Evolutionary conservation across 2,113 vertebrate genomes (phyloP).

Genomic region (Baryphthengus martii): DNA sequence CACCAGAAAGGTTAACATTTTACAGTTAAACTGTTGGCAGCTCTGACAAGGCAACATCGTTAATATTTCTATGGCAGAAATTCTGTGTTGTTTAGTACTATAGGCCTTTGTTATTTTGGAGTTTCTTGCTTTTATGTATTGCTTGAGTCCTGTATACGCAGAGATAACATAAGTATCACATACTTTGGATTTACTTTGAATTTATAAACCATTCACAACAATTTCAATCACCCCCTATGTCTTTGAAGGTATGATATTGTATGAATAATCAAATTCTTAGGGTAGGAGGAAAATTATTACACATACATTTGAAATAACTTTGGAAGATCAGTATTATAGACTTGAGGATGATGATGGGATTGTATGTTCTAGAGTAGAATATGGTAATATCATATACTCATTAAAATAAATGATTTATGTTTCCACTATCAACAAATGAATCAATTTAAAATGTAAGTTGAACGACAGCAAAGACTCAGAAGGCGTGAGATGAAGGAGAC

Average conservation of each 20-base stretch:
- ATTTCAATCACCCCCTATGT: constrained; percentile 17
- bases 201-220: constrained; percentile 61
- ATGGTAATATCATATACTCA: not conserved
- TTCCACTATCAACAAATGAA: not conserved
- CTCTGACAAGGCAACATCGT: not conserved
- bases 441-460: not conserved
- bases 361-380: not conserved
- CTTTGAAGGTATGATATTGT: constrained; percentile 27
- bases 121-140: constrained; percentile 10
- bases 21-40: not conserved
- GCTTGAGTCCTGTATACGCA: not conserved
- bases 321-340: not conserved
- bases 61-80: not conserved
- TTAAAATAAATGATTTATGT: not conserved
- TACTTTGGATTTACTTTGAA: constrained; percentile 48
- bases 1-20: not conserved
- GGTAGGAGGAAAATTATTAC: not conserved
- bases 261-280: constrained; percentile 41
- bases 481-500: not conserved
- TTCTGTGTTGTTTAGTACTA: not conserved
- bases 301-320: constrained; percentile 26
- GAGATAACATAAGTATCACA: not conserved
- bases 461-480: not conserved
- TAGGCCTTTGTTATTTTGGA: not conserved
- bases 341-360: not conserved